These are phyloP conservation scores for Grallaria varia DNA, from an alignment of 2,113 vertebrate species.

Conservation along the genomic window DNA sequence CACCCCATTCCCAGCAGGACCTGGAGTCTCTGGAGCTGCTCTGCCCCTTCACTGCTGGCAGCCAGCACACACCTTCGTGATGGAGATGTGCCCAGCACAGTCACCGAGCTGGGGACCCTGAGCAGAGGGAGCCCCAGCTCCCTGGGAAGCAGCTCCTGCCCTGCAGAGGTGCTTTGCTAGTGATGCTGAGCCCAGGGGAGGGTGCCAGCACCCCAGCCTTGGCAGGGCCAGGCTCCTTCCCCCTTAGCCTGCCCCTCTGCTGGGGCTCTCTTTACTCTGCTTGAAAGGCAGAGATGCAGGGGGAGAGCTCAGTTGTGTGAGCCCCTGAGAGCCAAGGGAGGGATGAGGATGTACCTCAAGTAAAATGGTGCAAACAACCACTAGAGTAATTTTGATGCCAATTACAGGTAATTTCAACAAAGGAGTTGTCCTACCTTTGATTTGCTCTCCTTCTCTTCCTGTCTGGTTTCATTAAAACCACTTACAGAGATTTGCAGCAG, in stretches of 20 bases:
- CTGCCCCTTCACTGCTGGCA: background rate
- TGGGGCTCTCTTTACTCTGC: background rate
- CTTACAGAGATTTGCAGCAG: background rate
- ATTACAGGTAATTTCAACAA: slow-evolving; percentile 28
- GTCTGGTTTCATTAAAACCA: slow-evolving; percentile 48
- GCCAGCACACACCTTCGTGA: rapidly evolving
- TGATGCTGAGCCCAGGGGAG: background rate
- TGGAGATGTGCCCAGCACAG: background rate
- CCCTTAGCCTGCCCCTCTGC: background rate
- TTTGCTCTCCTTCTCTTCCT: slow-evolving; percentile 32
- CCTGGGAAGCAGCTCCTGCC: background rate
- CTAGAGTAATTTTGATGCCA: slow-evolving; percentile 11
- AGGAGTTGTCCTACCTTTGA: slow-evolving; percentile 35
- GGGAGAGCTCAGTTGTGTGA: background rate
- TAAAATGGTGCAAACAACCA: background rate
- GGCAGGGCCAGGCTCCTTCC: background rate
- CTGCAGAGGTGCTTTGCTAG: background rate
- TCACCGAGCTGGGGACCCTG: rapidly evolving
- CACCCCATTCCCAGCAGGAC: background rate
- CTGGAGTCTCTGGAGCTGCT: background rate
- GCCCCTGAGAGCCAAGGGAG: background rate
- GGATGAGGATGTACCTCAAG: background rate
- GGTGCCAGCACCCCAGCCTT: rapidly evolving
- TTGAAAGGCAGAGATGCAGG: background rate
- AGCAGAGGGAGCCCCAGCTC: background rate